Evolutionary conservation across 2,797 vertebrate genomes (phyloP).

Genomic region (Buphagus erythrorhynchus): DNA sequence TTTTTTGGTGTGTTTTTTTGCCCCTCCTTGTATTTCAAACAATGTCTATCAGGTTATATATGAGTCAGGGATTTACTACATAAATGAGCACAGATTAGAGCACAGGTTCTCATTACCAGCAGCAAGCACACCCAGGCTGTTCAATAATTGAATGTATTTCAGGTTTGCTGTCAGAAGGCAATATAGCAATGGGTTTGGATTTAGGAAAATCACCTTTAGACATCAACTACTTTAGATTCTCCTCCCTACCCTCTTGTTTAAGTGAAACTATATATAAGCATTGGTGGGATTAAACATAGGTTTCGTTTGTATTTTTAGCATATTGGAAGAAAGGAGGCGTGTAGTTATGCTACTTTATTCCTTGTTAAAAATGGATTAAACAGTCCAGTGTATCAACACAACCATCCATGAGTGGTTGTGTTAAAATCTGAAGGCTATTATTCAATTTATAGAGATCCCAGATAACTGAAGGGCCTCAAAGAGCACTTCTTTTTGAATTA

Average conservation of each 20-base stretch:
- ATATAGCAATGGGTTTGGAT: not conserved
- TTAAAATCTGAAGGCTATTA: not conserved
- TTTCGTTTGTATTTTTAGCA: not conserved
- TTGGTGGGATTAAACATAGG: not conserved
- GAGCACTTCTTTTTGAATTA: not conserved
- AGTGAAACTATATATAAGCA: not conserved
- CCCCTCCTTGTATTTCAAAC: not conserved
- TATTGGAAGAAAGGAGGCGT: not conserved
- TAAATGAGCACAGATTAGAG: not conserved
- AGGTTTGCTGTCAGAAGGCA: not conserved
- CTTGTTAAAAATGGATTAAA: not conserved
- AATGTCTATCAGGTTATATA: not conserved
- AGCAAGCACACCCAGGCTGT: not conserved
- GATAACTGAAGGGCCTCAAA: not conserved
- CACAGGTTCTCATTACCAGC: not conserved
- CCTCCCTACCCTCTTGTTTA: not conserved
- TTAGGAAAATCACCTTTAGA: not conserved
- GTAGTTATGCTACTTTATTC: not conserved
- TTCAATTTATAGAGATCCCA: not conserved
- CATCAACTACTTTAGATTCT: not conserved
- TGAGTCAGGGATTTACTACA: not conserved
- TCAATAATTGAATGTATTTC: not conserved
- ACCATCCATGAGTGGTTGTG: not conserved
- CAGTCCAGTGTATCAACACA: not conserved
- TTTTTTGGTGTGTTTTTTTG: fast-evolving